These are phyloP conservation scores for Ameiurus melas DNA, from an alignment of 2,113 vertebrate species.

Conservation along the genomic window DNA sequence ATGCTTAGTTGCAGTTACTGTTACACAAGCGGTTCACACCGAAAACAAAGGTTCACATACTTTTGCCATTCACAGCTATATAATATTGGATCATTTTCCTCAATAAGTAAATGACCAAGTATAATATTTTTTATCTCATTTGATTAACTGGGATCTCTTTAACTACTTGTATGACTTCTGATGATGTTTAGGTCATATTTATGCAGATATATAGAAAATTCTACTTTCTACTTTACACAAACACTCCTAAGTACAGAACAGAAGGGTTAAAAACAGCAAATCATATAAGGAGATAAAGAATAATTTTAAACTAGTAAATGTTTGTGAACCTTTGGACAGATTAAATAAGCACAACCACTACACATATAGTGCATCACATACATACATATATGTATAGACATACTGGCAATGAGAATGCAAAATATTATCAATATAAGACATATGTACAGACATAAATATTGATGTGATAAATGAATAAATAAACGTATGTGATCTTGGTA, in stretches of 20 bases:
- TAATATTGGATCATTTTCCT: no score
- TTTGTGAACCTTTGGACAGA: constrained; percentile 7
- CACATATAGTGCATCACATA: constrained; percentile 22
- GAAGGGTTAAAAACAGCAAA: constrained; percentile 43
- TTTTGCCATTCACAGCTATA: no score
- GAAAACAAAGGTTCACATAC: no score
- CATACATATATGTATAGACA: constrained; percentile 21
- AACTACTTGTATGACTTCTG: no score
- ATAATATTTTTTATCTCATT: no score
- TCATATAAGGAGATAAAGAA: constrained; percentile 46
- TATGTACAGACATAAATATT: background rate
- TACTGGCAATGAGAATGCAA: constrained; percentile 11
- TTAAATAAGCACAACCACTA: constrained; percentile 3
- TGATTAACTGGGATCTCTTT: no score
- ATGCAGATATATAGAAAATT: no score
- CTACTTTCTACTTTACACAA: no score
- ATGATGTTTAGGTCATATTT: no score
- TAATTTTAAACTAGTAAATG: constrained; percentile 21
- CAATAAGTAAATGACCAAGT: no score
- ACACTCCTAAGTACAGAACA: constrained; percentile 4
- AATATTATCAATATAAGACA: background rate
- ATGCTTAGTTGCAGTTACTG: no score
- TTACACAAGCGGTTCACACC: no score
- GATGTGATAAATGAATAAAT: background rate
- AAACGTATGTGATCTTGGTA: background rate